Evolutionary conservation across 2,888 invertebrate genomes (phyloP), one percentile per base, ranked within the genome.

Genomic region (Melinaea marsaeus): DNA sequence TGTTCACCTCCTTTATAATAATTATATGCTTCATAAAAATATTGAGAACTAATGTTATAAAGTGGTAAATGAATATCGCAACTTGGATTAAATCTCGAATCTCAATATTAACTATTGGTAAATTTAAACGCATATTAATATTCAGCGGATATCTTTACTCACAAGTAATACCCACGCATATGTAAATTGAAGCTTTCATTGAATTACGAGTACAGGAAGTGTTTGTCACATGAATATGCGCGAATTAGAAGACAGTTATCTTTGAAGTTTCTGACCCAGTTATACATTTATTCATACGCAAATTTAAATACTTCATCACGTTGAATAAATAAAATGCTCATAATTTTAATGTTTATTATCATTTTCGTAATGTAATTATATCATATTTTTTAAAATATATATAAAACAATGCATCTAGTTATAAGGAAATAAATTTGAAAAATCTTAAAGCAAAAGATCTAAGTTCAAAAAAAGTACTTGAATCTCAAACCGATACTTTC

Each of bases 201-300:
- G 62, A 66, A 64, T 68, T 68, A 64, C 46, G 60, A 58, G 61
- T 57, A 64, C 62, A 60, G 65, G 63, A 65, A 62, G 60, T 45
- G 58, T 60, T 67, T 63, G 59, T 63, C 60, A 60, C 47, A 58
- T 63, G 58, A 60, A 61, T 61, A 65, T 60, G 57, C 60, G 63
- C 61, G 55, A 64, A 65, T 68, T 60, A 61, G 48, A 57, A 55
- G 58, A 51, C 51, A 51, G 9, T 51, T 55, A 57, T 61, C 57
- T 64, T 67, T 35, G 47, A 59, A 58, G 56, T 35, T 56, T 60
- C 54, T 63, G 60, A 46, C 58, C 60, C 55, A 64, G 55, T 68
- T 61, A 51, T 37, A 42, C 9, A 9, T 5, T 9, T 9, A 22
- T 22, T 22, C 9, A 42, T 6, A 11, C 11, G 42, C 42, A 9